Evolutionary conservation across 2,888 invertebrate genomes (phyloP), one percentile per base, ranked within the genome.

Genomic region (Cacoxenus indagator): DNA sequence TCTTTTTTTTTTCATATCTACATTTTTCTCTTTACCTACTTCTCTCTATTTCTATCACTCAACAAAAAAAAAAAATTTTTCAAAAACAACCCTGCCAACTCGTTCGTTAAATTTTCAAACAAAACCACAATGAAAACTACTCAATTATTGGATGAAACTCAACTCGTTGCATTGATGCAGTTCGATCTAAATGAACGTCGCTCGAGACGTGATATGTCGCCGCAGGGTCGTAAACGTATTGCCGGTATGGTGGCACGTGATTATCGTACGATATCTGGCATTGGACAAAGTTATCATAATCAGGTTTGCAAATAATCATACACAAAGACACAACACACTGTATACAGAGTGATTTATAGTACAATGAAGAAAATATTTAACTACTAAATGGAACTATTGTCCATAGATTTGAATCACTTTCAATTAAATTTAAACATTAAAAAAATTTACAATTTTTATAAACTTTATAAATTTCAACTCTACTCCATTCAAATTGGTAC

Each of bases 171-270:
- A 14, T 51, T 22, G 51, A 75, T 74, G 81, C 88, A 90, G 83
- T 89, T 90, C 87, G 90, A 92, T 82, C 87, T 89, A 84, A 91
- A 92, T 78, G 92, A 93, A 78, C 91, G 94, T 85, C 91, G 92
- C 82, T 95, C 94, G 78, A 91, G 95, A 81, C 92, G 96, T 82
- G 96, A 96, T 87, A 93, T 95, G 92, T 95, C 95, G 70, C 94
- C 94, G 64, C 92, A 93, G 75, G 93, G 93, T 75, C 90, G 93
- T 76, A 92, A 93, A 83, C 89, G 93, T 79, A 90, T 92, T 68
- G 90, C 92, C 72, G 91, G 92, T 78, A 91, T 93, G 91, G 89
- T 90, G 81, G 90, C 92, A 88, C 91, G 93, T 79, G 89, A 89
- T 82, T 89, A 87, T 84, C 86, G 88, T 81, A 88, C 88, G 67